Evolutionary conservation across 1,140 invertebrate genomes (phyloP).

Genomic region (Drosophila insularis): DNA sequence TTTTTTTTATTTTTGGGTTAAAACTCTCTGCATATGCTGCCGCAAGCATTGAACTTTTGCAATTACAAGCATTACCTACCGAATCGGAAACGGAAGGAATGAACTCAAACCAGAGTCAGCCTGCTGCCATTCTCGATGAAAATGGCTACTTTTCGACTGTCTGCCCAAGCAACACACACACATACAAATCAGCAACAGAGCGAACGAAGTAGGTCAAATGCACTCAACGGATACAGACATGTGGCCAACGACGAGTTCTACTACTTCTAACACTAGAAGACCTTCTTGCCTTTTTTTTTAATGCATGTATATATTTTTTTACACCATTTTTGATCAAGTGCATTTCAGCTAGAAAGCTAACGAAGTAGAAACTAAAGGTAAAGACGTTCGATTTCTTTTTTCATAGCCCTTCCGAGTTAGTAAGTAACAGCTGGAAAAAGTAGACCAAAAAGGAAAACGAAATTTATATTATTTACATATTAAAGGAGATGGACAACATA

Average conservation of each 20-base stretch:
- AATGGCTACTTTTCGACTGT: slow-evolving; percentile 48
- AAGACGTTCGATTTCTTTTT: slow-evolving; percentile 4
- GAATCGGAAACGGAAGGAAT: slow-evolving; percentile 52
- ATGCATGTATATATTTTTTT: slow-evolving; percentile 40
- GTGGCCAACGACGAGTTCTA: slow-evolving; percentile 36
- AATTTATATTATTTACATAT: not conserved
- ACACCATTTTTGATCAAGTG: slow-evolving; percentile 73
- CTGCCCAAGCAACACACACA: slow-evolving; percentile 8
- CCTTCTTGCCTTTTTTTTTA: slow-evolving; percentile 15
- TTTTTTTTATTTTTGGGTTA: not conserved
- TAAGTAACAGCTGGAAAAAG: not conserved
- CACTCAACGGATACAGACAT: slow-evolving; percentile 63
- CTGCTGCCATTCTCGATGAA: slow-evolving; percentile 42
- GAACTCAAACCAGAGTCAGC: slow-evolving; percentile 26
- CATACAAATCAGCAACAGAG: slow-evolving; percentile 52
- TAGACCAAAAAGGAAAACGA: not conserved
- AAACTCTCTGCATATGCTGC: slow-evolving; percentile 39
- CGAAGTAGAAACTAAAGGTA: slow-evolving; percentile 68
- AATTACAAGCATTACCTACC: slow-evolving; percentile 72
- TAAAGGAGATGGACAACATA: not conserved
- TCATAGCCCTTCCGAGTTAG: not conserved
- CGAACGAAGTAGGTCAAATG: slow-evolving; percentile 66
- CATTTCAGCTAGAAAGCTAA: slow-evolving; percentile 62
- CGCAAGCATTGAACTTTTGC: slow-evolving; percentile 67
- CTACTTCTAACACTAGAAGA: slow-evolving; percentile 16